phyloP scores from a whole-genome alignment of 2,113 vertebrate genomes.

The Pteruthius melanotis region DNA sequence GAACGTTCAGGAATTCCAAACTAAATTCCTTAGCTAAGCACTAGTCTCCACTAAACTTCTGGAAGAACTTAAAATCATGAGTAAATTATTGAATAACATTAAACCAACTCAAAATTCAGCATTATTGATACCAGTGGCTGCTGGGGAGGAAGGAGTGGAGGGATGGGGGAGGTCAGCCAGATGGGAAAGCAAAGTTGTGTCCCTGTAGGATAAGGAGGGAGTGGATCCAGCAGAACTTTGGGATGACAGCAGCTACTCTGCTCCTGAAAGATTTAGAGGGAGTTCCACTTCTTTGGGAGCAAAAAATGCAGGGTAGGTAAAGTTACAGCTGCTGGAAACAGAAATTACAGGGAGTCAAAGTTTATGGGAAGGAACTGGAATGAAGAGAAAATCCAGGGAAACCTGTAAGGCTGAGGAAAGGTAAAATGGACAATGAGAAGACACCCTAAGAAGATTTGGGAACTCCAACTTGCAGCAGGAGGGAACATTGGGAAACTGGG shows the following conservation, averaged over 20 bases:
- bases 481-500: neutral
- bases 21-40: neutral
- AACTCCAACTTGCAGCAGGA: neutral
- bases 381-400: neutral
- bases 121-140: neutral
- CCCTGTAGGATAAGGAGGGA: neutral
- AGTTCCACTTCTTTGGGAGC: neutral
- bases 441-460: neutral
- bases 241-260: neutral
- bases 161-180: neutral
- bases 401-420: neutral
- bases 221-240: neutral
- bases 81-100: constrained; percentile 20
- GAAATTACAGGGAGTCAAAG: neutral
- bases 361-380: neutral
- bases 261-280: neutral
- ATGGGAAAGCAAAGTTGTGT: neutral
- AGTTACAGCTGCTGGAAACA: neutral
- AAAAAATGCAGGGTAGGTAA: neutral
- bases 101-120: constrained; percentile 17
- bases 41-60: neutral
- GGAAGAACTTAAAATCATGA: neutral
- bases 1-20: neutral
- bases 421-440: neutral
- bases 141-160: neutral